These are phyloP conservation scores for Enoplolaimus lenunculus DNA, from an alignment of 2,888 invertebrate genomes.

Conservation along the genomic window DNA sequence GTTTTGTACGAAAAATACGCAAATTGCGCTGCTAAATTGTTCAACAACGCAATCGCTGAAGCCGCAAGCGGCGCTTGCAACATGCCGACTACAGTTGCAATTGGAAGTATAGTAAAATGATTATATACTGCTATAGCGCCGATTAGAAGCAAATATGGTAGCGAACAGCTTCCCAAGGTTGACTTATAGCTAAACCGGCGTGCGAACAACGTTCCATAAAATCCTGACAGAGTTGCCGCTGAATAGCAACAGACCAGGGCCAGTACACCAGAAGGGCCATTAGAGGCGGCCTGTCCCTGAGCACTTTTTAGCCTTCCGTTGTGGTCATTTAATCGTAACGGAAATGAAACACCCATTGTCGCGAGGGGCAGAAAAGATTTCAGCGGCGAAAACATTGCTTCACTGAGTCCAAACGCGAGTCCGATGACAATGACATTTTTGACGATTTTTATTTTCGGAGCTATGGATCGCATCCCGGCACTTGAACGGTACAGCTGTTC, in stretches of 20 bases:
- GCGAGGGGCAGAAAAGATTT: neutral
- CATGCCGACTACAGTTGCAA: slow-evolving; percentile 8
- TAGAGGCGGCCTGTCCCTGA: no score
- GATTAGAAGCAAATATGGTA: slow-evolving; percentile 3
- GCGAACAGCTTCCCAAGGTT: neutral
- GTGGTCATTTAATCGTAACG: neutral
- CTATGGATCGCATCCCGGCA: slow-evolving; percentile 13
- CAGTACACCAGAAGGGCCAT: neutral
- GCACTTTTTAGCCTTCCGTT: neutral
- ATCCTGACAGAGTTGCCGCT: neutral
- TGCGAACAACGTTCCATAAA: slow-evolving; percentile 12
- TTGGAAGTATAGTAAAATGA: slow-evolving; percentile 12
- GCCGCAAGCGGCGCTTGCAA: slow-evolving; percentile 16
- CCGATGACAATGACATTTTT: slow-evolving; percentile 19
- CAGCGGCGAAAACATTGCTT: neutral
- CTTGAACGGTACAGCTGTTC: neutral
- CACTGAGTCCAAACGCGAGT: neutral
- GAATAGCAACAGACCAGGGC: neutral
- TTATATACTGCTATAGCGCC: slow-evolving; percentile 5
- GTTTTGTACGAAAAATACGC: slow-evolving; percentile 18
- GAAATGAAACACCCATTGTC: slow-evolving; percentile 5
- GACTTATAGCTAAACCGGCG: slow-evolving; percentile 4
- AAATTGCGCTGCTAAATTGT: slow-evolving; percentile 18
- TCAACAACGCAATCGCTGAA: slow-evolving; percentile 15
- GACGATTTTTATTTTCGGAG: slow-evolving; percentile 12